phyloP scores from a whole-genome alignment of 2,888 invertebrate genomes.

The Beris chalybata region DNA sequence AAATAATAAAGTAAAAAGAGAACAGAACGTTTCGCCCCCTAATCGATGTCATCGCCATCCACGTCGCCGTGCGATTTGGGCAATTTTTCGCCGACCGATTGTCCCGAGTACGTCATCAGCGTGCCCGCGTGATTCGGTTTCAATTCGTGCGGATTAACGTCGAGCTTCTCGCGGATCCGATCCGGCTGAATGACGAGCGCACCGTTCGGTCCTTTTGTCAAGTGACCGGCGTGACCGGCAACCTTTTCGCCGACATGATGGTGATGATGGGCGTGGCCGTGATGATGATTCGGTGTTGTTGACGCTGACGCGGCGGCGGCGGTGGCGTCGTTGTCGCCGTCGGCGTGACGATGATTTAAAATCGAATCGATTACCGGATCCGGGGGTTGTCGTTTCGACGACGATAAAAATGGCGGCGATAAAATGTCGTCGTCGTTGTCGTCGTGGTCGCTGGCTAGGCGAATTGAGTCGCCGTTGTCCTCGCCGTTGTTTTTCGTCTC shows the following conservation, averaged over 20 bases:
- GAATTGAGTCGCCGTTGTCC: not conserved
- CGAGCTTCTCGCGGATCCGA: constrained; percentile 59
- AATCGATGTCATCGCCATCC: no score
- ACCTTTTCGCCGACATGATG: constrained; percentile 34
- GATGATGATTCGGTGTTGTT: not conserved
- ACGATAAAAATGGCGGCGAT: not conserved
- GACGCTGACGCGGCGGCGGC: not conserved
- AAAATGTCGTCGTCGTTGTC: not conserved
- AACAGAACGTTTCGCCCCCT: no score
- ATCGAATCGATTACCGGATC: constrained; percentile 9
- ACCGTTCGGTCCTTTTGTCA: constrained; percentile 61
- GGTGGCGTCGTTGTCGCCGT: not conserved
- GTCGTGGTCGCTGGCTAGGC: not conserved
- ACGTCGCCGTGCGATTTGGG: no score
- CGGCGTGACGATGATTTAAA: constrained; percentile 1
- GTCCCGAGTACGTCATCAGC: constrained; percentile 60
- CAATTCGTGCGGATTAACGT: constrained; percentile 62
- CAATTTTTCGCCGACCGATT: constrained; percentile 26
- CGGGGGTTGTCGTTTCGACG: not conserved
- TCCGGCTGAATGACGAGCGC: constrained; percentile 59
- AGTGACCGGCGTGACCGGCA: constrained; percentile 50
- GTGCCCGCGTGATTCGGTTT: constrained; percentile 64
- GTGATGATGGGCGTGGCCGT: constrained; percentile 30
- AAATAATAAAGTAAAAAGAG: no score
- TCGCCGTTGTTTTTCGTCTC: not conserved